A percentile compares a stretch with the other conserved stretches of the same genome.
phyloP scores from a whole-genome alignment of 2,888 invertebrate species.

The Apotomis betuletana region DNA sequence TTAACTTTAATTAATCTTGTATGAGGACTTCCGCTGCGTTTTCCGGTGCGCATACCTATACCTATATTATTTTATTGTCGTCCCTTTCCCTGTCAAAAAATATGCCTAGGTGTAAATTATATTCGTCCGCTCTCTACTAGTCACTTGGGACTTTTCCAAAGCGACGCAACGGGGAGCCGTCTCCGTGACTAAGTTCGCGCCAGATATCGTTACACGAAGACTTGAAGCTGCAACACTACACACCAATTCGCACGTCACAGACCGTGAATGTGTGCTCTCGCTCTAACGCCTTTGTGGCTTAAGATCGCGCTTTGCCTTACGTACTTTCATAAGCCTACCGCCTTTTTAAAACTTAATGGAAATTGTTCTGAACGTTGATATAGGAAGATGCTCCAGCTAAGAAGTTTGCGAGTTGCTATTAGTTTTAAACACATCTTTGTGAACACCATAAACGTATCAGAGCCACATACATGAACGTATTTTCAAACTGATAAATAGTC shows the following conservation, averaged over 20 bases:
- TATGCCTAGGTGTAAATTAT: too few species aligned
- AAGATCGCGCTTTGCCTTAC: background rate
- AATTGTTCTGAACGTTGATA: background rate
- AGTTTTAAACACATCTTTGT: too few species aligned
- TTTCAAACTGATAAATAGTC: too few species aligned
- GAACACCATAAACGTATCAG: too few species aligned
- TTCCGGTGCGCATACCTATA: too few species aligned
- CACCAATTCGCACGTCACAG: conserved; percentile 8
- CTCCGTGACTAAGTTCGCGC: conserved; percentile 42
- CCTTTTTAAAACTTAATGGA: background rate
- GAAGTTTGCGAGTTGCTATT: too few species aligned
- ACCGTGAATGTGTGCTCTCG: background rate
- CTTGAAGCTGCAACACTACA: conserved; percentile 21
- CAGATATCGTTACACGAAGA: conserved; percentile 40
- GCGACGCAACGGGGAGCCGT: conserved; percentile 42
- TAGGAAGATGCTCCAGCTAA: too few species aligned
- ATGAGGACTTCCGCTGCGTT: too few species aligned
- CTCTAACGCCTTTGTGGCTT: background rate
- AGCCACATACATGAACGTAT: too few species aligned
- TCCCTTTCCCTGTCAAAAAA: too few species aligned
- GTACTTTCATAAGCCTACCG: background rate
- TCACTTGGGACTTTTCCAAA: conserved; percentile 23
- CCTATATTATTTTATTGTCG: too few species aligned
- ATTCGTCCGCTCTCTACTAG: background rate
- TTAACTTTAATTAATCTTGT: too few species aligned